Evolutionary conservation across 2,797 vertebrate species (phyloP), one percentile per base, ranked within the genome.

Genomic region (Notoglanidium macrostoma): DNA sequence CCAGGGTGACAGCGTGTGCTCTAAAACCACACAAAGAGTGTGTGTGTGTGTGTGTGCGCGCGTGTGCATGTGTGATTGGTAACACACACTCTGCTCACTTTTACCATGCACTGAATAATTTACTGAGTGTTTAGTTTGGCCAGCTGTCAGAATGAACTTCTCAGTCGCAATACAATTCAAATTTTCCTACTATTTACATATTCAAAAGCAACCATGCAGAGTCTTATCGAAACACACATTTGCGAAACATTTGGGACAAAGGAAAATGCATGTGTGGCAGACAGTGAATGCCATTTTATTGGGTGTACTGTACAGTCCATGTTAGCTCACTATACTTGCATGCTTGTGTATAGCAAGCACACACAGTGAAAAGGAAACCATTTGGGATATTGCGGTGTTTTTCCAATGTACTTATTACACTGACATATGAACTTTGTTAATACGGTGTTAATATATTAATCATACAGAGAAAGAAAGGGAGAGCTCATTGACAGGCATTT

Each of bases 21-120:
- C 11, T 17, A 46, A 82, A 49, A 49, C 15, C n/a, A 26, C 61
- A 67, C 80, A 67, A 65, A 49, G 0, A 29, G 78, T 44, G 40
- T 14, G 59, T 15, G 46, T 74, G 44, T 14, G 40, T 3, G n/a
- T n/a, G n/a, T 44, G 40, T 14, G 59, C 10, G 46, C 65, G 44
- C 9, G 40, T 3, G 49, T 76, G 57, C 4, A 1, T 67, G 84
- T 70, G 70, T 19, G 68, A 55, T 51, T 68, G 46, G 11, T 23
- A 73, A 70, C 7, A 61, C 5, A 32, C 12, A 55, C 51, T 26
- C 46, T 29, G 65, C 81, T 68, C 61, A 77, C 61, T 84, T 68
- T 77, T 72, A 68, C 32, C 19, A 17, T 61, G 44, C 57, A 63
- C 29, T 84, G 85, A 89, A 84, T 86, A 54, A 84, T 84, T 86